A percentile compares a stretch with the other conserved stretches of the same genome.
Conservation (phyloP, 2,113 vertebrate species). For the Boleophthalmus pectinirostris region DNA sequence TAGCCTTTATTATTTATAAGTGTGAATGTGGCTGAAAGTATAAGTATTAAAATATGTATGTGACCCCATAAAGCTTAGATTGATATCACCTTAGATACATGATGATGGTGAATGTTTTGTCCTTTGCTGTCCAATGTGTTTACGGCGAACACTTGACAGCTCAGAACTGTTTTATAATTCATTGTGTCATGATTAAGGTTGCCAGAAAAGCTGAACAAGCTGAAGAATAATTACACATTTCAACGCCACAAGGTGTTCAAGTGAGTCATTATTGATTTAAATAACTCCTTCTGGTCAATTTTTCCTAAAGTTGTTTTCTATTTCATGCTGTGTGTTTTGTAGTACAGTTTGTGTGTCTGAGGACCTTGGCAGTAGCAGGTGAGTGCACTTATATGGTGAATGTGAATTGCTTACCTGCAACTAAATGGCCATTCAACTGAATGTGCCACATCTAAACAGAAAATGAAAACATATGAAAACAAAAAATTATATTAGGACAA, state of each 20-base stretch:
- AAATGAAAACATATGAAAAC: no score
- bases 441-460: no score
- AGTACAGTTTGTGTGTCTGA: no score
- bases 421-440: no score
- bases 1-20: conserved; percentile 14
- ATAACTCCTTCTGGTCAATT: no score
- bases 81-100: conserved; percentile 33
- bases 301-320: no score
- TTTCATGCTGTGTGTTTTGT: no score
- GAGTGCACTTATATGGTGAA: no score
- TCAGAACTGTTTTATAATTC: conserved; percentile 35
- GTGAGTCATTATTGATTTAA: not conserved
- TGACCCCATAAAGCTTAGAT: conserved; percentile 32
- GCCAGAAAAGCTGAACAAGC: conserved; percentile 46
- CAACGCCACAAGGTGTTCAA: not conserved
- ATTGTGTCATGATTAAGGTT: conserved; percentile 38
- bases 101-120: conserved; percentile 9
- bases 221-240: conserved; percentile 23
- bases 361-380: no score
- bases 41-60: conserved; percentile 32
- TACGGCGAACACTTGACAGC: conserved; percentile 38
- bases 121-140: conserved; percentile 56
- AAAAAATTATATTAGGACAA: no score
- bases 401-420: no score
- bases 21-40: conserved; percentile 27